Percentiles rank a stretch among this genome's conserved stretches.
phyloP scores from a whole-genome alignment of 1,140 invertebrate species.

The Megathymus violae region DNA sequence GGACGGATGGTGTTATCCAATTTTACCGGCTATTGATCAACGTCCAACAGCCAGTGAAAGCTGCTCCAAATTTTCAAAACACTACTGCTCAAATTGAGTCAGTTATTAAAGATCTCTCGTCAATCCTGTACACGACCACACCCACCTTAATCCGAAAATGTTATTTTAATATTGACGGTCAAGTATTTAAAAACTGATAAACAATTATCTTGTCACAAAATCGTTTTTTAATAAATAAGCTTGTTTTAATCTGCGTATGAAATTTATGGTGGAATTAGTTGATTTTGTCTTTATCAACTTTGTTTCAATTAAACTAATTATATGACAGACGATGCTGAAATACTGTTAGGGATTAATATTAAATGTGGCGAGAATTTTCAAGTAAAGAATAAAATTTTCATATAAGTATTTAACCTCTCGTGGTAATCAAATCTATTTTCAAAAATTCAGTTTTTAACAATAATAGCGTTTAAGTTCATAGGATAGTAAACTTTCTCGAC shows the following conservation, averaged over 20 bases:
- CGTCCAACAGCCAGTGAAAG: slow-evolving; percentile 55
- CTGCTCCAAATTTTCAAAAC: slow-evolving; percentile 35
- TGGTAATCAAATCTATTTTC: too few species aligned
- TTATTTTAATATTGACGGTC: slow-evolving; percentile 6
- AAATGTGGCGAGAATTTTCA: not conserved
- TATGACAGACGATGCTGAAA: too few species aligned
- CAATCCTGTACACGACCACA: slow-evolving; percentile 1
- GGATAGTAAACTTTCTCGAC: too few species aligned
- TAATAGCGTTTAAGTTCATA: too few species aligned
- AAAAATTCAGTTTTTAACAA: too few species aligned
- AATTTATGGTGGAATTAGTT: not conserved
- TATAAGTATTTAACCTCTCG: too few species aligned
- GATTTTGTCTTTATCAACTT: not conserved
- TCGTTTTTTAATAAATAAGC: not conserved
- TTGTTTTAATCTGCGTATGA: not conserved
- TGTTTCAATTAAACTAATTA: not conserved
- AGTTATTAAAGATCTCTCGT: slow-evolving; percentile 24
- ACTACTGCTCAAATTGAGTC: slow-evolving; percentile 25
- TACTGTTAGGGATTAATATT: not conserved
- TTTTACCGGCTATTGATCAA: slow-evolving; percentile 58
- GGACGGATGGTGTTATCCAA: slow-evolving; percentile 50
- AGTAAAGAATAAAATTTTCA: too few species aligned
- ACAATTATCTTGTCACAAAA: slow-evolving; percentile 1
- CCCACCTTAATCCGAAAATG: slow-evolving; percentile 3
- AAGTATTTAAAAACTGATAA: not conserved